Conservation (phyloP, 2,888 invertebrate species). For the Leptinotarsa haldemani region DNA sequence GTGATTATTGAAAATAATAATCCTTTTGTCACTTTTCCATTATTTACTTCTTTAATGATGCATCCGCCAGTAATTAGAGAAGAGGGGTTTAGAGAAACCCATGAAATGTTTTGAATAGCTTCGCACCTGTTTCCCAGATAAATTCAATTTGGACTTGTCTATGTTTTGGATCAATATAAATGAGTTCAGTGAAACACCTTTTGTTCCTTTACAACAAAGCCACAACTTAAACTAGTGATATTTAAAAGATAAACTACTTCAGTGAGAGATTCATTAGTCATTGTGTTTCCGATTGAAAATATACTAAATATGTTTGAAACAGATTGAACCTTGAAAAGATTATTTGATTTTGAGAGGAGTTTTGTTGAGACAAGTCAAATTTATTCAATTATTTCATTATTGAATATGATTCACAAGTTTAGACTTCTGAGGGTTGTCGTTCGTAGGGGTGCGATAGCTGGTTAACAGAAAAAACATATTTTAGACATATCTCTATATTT, state of each 20-base stretch:
- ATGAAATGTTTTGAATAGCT: conserved; percentile 27
- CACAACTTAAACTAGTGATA: not conserved
- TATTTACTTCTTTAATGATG: conserved; percentile 24
- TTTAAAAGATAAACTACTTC: not conserved
- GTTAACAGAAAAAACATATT: no score
- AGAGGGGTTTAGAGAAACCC: conserved; percentile 19
- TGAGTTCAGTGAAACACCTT: not conserved
- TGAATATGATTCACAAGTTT: no score
- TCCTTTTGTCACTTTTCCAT: not conserved
- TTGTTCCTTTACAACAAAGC: not conserved
- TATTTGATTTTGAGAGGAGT: no score
- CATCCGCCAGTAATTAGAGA: conserved; percentile 21
- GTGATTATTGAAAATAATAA: not conserved
- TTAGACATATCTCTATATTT: no score
- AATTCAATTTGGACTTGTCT: conserved; percentile 20
- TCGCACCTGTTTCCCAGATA: conserved; percentile 29
- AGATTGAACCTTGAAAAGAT: no score
- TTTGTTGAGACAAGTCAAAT: no score
- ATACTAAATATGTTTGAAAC: not conserved
- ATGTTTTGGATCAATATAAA: not conserved
- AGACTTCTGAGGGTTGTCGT: no score
- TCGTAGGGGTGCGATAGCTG: no score
- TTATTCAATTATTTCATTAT: no score
- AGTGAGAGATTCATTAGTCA: conserved; percentile 1
- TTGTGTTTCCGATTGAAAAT: not conserved